A percentile compares a stretch with the other conserved stretches of the same genome.
phyloP scores from a whole-genome alignment of 37 sponge, comb jelly and placozoan species.

The Aplysina aerophoba region DNA sequence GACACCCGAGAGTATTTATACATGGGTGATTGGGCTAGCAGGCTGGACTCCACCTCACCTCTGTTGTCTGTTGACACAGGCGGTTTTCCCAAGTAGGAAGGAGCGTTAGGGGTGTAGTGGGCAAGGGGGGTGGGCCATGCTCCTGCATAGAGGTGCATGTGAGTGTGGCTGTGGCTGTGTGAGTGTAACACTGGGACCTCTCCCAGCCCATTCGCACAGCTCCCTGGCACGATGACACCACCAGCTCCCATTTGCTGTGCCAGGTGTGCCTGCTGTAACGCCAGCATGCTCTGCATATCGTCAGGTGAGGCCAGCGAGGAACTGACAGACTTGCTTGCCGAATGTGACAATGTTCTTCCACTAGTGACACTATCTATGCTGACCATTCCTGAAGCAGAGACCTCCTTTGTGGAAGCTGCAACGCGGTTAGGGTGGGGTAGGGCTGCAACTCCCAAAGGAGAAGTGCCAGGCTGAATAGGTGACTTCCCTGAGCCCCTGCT shows the following conservation, averaged over 20 bases:
- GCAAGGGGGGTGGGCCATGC: background rate
- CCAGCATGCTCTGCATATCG: background rate
- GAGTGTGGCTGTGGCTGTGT: slow-evolving; percentile 19
- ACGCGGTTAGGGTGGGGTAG: background rate
- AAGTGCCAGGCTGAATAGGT: too few relatives aligned
- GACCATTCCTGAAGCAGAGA: background rate
- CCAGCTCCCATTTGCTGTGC: background rate
- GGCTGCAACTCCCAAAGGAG: too few relatives aligned
- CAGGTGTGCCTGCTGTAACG: background rate
- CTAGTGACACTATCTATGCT: background rate
- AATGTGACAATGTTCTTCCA: background rate
- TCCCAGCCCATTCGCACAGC: background rate
- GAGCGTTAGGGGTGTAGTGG: background rate
- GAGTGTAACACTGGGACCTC: background rate
- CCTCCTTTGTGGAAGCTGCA: background rate
- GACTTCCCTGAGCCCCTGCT: too few relatives aligned
- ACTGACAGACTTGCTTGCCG: background rate
- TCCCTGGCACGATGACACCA: background rate
- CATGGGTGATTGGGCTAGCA: background rate
- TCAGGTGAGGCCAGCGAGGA: background rate
- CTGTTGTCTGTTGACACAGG: background rate
- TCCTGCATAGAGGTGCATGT: slow-evolving; percentile 16
- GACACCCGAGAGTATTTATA: background rate
- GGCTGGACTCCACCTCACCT: background rate
- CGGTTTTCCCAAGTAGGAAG: too few relatives aligned